phyloP scores from a whole-genome alignment of 2,113 vertebrate species.

The Protobothrops flavoviridis region DNA sequence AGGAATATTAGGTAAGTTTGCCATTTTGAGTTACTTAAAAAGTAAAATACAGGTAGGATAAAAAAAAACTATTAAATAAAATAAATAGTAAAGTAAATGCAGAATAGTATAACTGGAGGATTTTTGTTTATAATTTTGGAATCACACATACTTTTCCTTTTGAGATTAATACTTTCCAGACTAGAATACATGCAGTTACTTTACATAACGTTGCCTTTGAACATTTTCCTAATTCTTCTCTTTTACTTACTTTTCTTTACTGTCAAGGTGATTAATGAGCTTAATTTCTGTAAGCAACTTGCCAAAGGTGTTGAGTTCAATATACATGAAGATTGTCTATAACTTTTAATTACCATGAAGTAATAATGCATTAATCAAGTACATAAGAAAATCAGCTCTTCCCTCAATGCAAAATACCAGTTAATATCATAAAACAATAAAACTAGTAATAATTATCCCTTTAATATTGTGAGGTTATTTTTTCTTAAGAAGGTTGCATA shows the following conservation, averaged over 20 bases:
- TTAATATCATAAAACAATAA: slow-evolving; percentile 47
- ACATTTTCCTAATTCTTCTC: slow-evolving; percentile 33
- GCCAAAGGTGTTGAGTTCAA: slow-evolving; percentile 75
- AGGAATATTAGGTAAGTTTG: background rate
- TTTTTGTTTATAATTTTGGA: slow-evolving; percentile 41
- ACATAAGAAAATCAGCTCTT: slow-evolving; percentile 52
- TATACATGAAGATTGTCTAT: slow-evolving; percentile 61
- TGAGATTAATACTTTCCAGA: slow-evolving; percentile 31
- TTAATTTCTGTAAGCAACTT: slow-evolving; percentile 74
- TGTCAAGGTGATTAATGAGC: slow-evolving; percentile 73
- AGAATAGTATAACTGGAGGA: background rate
- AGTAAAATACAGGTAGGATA: background rate
- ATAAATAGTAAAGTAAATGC: background rate
- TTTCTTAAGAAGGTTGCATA: slow-evolving; percentile 30
- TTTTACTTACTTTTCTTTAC: slow-evolving; percentile 55
- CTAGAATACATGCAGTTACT: slow-evolving; percentile 16
- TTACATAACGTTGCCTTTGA: slow-evolving; percentile 40
- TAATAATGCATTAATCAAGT: slow-evolving; percentile 68
- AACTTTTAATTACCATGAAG: slow-evolving; percentile 71
- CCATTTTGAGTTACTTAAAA: background rate
- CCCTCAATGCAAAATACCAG: slow-evolving; percentile 45
- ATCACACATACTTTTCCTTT: background rate
- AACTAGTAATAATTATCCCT: slow-evolving; percentile 44
- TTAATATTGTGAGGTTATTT: slow-evolving; percentile 53
- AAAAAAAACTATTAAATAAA: background rate